Percentiles rank a stretch among this genome's conserved stretches.
These are phyloP conservation scores for Scartelaos histophorus DNA, from an alignment of 2,113 vertebrate species.

Conservation along the genomic window DNA sequence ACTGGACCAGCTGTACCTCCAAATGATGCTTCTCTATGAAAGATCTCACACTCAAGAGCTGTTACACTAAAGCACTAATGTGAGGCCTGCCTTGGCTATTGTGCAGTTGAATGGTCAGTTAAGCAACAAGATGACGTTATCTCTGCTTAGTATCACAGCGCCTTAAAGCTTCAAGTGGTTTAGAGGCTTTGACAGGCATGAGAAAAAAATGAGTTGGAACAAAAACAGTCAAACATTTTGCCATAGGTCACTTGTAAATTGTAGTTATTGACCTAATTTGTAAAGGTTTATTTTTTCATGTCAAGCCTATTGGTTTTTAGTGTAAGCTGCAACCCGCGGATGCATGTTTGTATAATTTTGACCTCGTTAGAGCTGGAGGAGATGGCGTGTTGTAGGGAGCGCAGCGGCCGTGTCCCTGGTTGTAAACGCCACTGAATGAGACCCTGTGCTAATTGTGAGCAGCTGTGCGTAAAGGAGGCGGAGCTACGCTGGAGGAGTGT, in stretches of 20 bases:
- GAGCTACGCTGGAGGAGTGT: slow-evolving; percentile 48
- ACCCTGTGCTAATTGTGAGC: slow-evolving; percentile 28
- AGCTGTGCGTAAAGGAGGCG: slow-evolving; percentile 38
- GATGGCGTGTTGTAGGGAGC: not conserved
- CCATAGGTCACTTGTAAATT: not conserved
- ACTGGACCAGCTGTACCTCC: not conserved
- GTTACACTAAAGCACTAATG: slow-evolving; percentile 22
- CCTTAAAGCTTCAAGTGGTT: slow-evolving; percentile 47
- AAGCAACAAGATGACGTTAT: slow-evolving; percentile 68
- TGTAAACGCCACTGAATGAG: slow-evolving; percentile 16
- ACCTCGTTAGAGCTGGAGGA: not conserved
- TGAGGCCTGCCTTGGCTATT: slow-evolving; percentile 40
- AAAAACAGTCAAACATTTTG: not conserved
- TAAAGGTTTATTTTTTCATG: not conserved
- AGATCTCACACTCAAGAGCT: slow-evolving; percentile 1
- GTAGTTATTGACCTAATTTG: not conserved
- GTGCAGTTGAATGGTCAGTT: slow-evolving; percentile 58
- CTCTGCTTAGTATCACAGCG: slow-evolving; percentile 56
- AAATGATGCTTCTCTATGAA: not conserved
- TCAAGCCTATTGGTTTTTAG: not conserved
- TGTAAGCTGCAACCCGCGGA: not conserved
- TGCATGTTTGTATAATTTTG: not conserved
- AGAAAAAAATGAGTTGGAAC: slow-evolving; percentile 19
- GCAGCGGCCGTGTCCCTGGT: not conserved
- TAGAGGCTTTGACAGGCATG: slow-evolving; percentile 35